phyloP scores from a whole-genome alignment of 2,797 vertebrate species.

The Schizopygopsis pylzovi region DNA sequence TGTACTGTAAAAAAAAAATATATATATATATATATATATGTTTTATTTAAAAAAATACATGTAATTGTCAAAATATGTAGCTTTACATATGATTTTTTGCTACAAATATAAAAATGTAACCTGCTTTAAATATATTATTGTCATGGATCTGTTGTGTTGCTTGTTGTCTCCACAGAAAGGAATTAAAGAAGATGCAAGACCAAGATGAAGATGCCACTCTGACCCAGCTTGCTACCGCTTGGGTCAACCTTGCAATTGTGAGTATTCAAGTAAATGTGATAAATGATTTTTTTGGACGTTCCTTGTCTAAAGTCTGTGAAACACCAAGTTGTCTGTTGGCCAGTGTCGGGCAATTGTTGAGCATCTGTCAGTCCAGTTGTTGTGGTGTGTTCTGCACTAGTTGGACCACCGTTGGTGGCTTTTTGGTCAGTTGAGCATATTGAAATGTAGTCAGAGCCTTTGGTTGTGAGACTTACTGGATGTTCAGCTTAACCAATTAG shows the following conservation, averaged over 20 bases:
- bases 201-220: constrained; percentile 95
- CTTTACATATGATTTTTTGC: background rate
- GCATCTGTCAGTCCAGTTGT: background rate
- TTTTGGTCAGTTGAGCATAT: background rate
- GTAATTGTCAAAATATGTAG: background rate
- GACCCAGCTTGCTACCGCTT: constrained; percentile 94
- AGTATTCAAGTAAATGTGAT: constrained; percentile 61
- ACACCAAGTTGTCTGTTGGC: background rate
- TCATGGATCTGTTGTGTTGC: background rate
- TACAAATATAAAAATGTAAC: background rate
- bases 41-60: background rate
- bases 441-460: background rate
- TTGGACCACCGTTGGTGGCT: background rate
- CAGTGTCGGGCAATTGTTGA: background rate
- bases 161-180: constrained; percentile 81
- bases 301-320: background rate
- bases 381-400: background rate
- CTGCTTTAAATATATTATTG: background rate
- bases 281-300: background rate
- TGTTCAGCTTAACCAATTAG: background rate
- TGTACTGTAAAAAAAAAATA: background rate
- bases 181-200: constrained; percentile 98
- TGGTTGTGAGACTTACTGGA: background rate
- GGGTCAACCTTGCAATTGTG: constrained; percentile 92
- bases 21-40: too few species aligned